phyloP scores from a whole-genome alignment of 2,113 vertebrate species.

The Rhinichthys klamathensis region DNA sequence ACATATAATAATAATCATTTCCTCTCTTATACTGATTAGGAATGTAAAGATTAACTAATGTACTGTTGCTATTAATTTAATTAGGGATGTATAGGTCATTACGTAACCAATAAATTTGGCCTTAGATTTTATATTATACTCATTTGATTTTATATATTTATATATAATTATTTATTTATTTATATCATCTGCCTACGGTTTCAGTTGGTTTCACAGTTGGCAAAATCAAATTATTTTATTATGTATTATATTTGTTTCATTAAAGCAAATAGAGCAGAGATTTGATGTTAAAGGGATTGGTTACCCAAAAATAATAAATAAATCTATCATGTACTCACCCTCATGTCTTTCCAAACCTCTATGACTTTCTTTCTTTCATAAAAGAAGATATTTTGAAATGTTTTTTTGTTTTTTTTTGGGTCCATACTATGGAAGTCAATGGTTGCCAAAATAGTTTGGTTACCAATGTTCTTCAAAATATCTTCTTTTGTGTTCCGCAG shows the following conservation, averaged over 20 bases:
- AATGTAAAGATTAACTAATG: not conserved
- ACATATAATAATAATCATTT: not conserved
- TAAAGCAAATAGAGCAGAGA: not conserved
- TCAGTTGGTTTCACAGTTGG: not conserved
- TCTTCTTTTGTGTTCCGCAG: slow-evolving; percentile 18
- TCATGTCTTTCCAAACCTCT: not conserved
- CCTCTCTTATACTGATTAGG: not conserved
- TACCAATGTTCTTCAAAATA: not conserved
- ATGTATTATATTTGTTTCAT: not conserved
- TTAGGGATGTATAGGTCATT: not conserved
- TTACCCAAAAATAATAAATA: not conserved
- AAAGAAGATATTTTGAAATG: slow-evolving; percentile 28
- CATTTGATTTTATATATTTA: too few relatives aligned
- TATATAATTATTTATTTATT: too few relatives aligned
- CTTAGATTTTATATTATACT: too few relatives aligned
- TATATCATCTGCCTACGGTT: too few relatives aligned
- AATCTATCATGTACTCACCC: not conserved
- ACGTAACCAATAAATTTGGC: not conserved
- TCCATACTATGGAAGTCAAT: not conserved
- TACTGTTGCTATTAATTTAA: not conserved
- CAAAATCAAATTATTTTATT: not conserved
- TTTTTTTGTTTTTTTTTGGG: not conserved
- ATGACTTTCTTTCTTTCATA: slow-evolving; percentile 16
- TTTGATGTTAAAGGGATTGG: not conserved
- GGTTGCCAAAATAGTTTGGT: slow-evolving; percentile 5